Evolutionary conservation across 2,113 vertebrate genomes (phyloP), one percentile per base, ranked within the genome.

Genomic region (Rhineura floridana): DNA sequence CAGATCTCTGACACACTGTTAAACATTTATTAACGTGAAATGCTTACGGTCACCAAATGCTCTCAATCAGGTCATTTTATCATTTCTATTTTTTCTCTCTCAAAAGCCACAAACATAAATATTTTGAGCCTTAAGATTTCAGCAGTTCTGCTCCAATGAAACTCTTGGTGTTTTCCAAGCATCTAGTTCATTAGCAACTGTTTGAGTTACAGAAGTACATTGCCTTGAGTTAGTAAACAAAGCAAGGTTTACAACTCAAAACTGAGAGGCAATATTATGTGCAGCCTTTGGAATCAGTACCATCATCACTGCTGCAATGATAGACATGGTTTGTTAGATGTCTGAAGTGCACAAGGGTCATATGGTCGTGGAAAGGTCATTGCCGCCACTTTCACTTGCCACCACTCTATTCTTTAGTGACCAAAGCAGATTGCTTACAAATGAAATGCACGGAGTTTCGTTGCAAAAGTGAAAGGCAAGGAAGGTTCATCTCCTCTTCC

Each of bases 101-200:
- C n/a, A n/a, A 67, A 79, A 78, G 78, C 33, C 11, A 9, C 42
- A 50, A 48, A 48, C 17, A 46, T 59, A 30, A 52, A 73, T 44
- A 86, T 90, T 91, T 28, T 82, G 79, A 87, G 94, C n/a, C n/a
- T n/a, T n/a, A n/a, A n/a, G 77, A 87, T 93, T 93, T 85, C 91
- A 93, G 86, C 75, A 87, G 89, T 90, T 93, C 87, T 92, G 79
- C 70, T 88, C 52, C 8, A 90, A 84, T 11, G 0, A n/a, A 72
- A 48, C 77, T 88, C 87, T 94, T n/a, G 81, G 79, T 89, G 67
- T 84, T 85, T 0, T 0, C 73, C 91, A 89, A 91, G 91, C 80
- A 84, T 69, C 52, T 69, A 46, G 75, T 87, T 93, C 90, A 69
- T 90, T 92, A 94, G 30, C 80, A 88, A 80, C 72, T 0, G 28